Evolutionary conservation across 2,113 vertebrate genomes (phyloP), one percentile per base, ranked within the genome.

Genomic region (Seriola rivoliana): DNA sequence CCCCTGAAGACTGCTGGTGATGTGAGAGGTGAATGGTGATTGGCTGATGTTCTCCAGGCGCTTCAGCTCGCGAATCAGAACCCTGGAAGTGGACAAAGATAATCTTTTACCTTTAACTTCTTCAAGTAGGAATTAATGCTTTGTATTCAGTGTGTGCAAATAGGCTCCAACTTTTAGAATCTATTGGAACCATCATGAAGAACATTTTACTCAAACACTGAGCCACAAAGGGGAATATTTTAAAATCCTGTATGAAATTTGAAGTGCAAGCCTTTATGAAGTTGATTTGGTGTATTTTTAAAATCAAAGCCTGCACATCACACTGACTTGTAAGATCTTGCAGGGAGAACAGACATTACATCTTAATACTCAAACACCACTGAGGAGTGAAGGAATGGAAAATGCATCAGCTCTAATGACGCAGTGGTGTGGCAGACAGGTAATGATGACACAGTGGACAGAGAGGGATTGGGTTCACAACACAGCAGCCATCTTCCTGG

Each of bases 21-120:
- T 93, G 85, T 96, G 96, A 67, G 96, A 97, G 88, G 93, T 95
- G 85, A 97, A 96, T 57, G 96, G 96, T 42, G 96, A 97, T 66
- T 95, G 96, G 86, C 94, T 97, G 90, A 96, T 95, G 81, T 96
- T 97, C 81, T 97, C 95, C 81, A 95, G 78, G 7, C 95, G 94
- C 88, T 97, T 97, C 75, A 97, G 93, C 84, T 97, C 96, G 2
- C 96, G 95, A 87, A 96, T 95, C 63, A 96, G 86, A 74, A 96
- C 93, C 88, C 96, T 96, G 91, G 55, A 75, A 74, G 80, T 0
- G 52, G 42, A 83, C 21, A 88, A 38, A 80, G 3, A 66, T 14
- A 21, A 80, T 8, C 3, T 12, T 60, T 63, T 62, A 57, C 4
- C 63, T 62, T 85, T 1, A 80, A 44, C 23, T 8, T 23, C 3